Percentiles rank a stretch among this genome's conserved stretches.
These are phyloP conservation scores for Macrochelys suwanniensis DNA, from an alignment of 2,797 vertebrate genomes.

Conservation along the genomic window DNA sequence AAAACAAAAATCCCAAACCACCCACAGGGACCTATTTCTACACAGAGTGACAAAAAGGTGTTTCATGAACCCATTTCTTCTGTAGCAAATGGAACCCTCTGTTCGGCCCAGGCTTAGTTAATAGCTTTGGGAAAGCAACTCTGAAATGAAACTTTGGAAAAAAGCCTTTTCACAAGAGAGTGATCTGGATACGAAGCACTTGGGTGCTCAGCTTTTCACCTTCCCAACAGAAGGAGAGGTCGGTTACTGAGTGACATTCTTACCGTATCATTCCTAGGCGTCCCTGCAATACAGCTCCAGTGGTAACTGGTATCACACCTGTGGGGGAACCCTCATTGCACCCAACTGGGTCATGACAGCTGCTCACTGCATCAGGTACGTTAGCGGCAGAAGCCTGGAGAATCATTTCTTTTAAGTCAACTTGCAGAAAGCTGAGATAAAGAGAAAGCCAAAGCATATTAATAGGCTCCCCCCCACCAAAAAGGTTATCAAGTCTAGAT, in stretches of 20 bases:
- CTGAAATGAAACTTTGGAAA: neutral
- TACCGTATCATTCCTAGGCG: slow-evolving; percentile 75
- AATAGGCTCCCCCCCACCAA: neutral
- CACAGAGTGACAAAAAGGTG: neutral
- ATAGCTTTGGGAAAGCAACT: neutral
- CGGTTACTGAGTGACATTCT: neutral
- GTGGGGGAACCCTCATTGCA: slow-evolving; percentile 88
- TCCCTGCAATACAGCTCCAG: slow-evolving; percentile 86
- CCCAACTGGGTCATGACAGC: slow-evolving; percentile 91
- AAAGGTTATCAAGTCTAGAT: neutral
- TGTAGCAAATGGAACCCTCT: neutral
- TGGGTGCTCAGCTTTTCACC: neutral
- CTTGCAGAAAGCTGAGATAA: neutral
- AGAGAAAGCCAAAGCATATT: fast-evolving
- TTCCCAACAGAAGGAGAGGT: neutral
- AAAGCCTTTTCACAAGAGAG: neutral
- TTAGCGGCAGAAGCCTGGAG: fast-evolving
- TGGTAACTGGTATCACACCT: slow-evolving; percentile 87
- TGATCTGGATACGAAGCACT: neutral
- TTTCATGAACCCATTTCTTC: neutral
- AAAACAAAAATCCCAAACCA: neutral
- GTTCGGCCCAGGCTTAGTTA: fast-evolving
- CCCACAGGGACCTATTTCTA: neutral
- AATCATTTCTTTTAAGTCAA: fast-evolving
- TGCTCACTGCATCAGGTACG: slow-evolving; percentile 91